These are phyloP conservation scores for Ferdinandea cuprea DNA, from an alignment of 2,888 invertebrate species.

Conservation along the genomic window DNA sequence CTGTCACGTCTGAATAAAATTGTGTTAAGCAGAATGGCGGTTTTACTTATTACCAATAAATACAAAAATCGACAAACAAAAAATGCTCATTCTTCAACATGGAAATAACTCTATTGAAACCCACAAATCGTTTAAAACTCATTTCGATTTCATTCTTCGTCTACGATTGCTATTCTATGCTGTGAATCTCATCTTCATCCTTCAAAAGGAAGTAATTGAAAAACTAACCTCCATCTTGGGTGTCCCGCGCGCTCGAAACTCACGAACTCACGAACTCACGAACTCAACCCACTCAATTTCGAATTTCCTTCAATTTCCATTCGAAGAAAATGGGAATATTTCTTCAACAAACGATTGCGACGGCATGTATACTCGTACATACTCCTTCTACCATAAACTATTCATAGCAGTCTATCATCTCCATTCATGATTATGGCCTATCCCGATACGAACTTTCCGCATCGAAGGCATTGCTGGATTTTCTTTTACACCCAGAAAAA, in stretches of 20 bases:
- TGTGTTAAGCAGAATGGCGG: no score
- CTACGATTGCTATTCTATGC: slow-evolving; percentile 7
- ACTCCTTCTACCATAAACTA: slow-evolving; percentile 62
- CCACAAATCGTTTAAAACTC: slow-evolving; percentile 55
- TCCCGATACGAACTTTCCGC: slow-evolving; percentile 33
- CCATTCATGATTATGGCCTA: slow-evolving; percentile 65
- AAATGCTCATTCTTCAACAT: background rate
- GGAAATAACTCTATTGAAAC: slow-evolving; percentile 30
- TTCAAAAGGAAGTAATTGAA: slow-evolving; percentile 62
- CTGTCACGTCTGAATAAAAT: no score
- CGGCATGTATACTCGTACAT: slow-evolving; percentile 24
- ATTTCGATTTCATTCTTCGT: slow-evolving; percentile 48
- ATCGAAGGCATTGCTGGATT: slow-evolving; percentile 23
- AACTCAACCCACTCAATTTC: slow-evolving; percentile 45
- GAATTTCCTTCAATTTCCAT: slow-evolving; percentile 66
- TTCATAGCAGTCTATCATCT: slow-evolving; percentile 69
- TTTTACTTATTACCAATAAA: background rate
- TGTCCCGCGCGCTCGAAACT: background rate
- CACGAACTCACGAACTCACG: background rate
- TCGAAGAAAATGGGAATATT: slow-evolving; percentile 49
- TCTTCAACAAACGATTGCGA: slow-evolving; percentile 36
- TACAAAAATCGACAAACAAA: background rate
- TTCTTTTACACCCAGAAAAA: slow-evolving; percentile 26
- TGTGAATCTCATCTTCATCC: slow-evolving; percentile 58
- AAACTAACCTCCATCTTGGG: slow-evolving; percentile 47